A percentile compares a stretch with the other conserved stretches of the same genome.
phyloP scores from a whole-genome alignment of 1,140 invertebrate genomes.

The Amyelois transitella region DNA sequence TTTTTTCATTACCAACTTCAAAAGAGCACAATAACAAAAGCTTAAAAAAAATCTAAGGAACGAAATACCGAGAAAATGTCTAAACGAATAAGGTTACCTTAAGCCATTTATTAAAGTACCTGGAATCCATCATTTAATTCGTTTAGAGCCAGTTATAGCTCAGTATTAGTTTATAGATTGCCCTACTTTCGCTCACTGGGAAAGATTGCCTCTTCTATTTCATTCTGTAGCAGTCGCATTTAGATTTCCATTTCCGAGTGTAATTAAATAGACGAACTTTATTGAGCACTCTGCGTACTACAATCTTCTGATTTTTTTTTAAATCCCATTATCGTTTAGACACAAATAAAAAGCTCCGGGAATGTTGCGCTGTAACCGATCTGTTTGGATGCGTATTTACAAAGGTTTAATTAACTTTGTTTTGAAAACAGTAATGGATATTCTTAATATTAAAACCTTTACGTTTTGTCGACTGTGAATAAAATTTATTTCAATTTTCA shows the following conservation, averaged over 20 bases:
- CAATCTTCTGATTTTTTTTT: not conserved
- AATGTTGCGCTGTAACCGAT: not conserved
- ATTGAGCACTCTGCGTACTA: constrained; percentile 21
- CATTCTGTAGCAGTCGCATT: constrained; percentile 41
- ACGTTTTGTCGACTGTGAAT: too few species aligned
- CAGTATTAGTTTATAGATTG: constrained; percentile 52
- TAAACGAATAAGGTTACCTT: not conserved
- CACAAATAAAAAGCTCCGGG: not conserved
- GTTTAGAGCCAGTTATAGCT: not conserved
- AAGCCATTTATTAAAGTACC: not conserved
- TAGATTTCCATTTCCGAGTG: constrained; percentile 55
- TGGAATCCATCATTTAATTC: not conserved
- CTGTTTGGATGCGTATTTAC: too few species aligned
- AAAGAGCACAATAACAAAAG: too few species aligned
- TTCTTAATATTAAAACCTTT: too few species aligned
- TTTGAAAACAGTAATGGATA: too few species aligned
- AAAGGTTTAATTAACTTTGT: too few species aligned
- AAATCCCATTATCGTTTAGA: not conserved
- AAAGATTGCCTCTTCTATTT: constrained; percentile 39
- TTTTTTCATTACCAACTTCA: too few species aligned
- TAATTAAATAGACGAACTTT: constrained; percentile 57
- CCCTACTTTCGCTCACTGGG: constrained; percentile 23
- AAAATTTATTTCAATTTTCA: too few species aligned
- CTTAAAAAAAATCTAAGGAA: too few species aligned
- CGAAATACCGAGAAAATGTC: not conserved